Evolutionary conservation across 2,888 invertebrate genomes (phyloP).

Genomic region (Atherix ibis): DNA sequence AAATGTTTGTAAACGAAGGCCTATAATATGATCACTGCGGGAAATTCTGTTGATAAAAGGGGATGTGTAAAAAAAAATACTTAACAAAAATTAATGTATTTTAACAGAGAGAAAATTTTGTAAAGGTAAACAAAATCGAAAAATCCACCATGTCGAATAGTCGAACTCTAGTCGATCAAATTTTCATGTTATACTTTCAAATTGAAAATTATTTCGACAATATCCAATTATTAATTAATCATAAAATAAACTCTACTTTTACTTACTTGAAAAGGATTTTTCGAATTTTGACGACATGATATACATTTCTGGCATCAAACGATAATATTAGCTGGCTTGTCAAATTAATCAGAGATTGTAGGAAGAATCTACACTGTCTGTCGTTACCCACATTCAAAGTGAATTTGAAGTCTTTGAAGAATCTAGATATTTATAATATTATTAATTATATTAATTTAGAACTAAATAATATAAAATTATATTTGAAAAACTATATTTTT

Average conservation of each 20-base stretch:
- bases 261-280: slow-evolving; percentile 27
- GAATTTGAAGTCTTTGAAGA: slow-evolving; percentile 29
- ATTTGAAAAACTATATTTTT: no score
- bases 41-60: no score
- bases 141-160: background rate
- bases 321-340: slow-evolving; percentile 25
- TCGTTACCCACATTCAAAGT: slow-evolving; percentile 26
- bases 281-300: slow-evolving; percentile 29
- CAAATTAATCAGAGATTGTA: slow-evolving; percentile 24
- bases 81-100: no score
- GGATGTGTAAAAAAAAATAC: no score
- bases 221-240: no score
- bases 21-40: slow-evolving; percentile 27
- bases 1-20: slow-evolving; percentile 28
- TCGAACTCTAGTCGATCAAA: background rate
- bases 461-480: slow-evolving; percentile 1
- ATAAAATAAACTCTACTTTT: no score
- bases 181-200: background rate
- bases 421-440: slow-evolving; percentile 19
- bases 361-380: slow-evolving; percentile 28
- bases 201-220: background rate
- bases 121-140: background rate
- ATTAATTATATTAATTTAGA: background rate
- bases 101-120: background rate
- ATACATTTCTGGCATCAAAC: slow-evolving; percentile 27